A percentile compares a stretch with the other conserved stretches of the same genome.
Evolutionary conservation across 2,888 invertebrate genomes (phyloP).

Genomic region (Rhimphoctona megacephalus): DNA sequence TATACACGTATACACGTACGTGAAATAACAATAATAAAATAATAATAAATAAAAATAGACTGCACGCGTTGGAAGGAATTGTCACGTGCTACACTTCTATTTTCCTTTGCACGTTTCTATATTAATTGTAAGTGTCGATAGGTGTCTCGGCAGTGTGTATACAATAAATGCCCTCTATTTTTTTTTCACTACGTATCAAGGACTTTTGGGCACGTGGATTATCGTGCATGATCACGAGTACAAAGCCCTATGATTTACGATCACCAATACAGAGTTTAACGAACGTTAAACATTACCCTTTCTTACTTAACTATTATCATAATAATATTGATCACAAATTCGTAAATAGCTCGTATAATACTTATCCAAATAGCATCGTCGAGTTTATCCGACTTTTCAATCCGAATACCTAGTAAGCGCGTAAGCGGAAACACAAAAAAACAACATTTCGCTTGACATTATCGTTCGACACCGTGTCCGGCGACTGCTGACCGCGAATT

Average conservation of each 20-base stretch:
- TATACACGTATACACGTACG: background rate
- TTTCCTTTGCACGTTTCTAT: background rate
- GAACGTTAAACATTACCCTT: conserved; percentile 45
- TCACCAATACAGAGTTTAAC: conserved; percentile 49
- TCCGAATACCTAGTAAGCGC: background rate
- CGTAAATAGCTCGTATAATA: conserved; percentile 23
- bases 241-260: conserved; percentile 54
- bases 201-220: conserved; percentile 65
- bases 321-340: conserved; percentile 34
- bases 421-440: background rate
- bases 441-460: background rate
- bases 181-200: conserved; percentile 68
- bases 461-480: background rate
- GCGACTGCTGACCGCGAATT: conserved; percentile 26
- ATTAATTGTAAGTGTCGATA: conserved; percentile 34
- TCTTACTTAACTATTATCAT: conserved; percentile 43
- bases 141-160: conserved; percentile 34
- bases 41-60: conserved; percentile 13
- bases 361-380: background rate
- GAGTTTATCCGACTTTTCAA: conserved; percentile 28
- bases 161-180: conserved; percentile 53
- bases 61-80: conserved; percentile 44
- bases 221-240: background rate
- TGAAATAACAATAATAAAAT: background rate
- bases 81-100: conserved; percentile 52